A percentile compares a stretch with the other conserved stretches of the same genome.
phyloP scores from a whole-genome alignment of 2,113 vertebrate genomes.

The Psilopogon haemacephalus region DNA sequence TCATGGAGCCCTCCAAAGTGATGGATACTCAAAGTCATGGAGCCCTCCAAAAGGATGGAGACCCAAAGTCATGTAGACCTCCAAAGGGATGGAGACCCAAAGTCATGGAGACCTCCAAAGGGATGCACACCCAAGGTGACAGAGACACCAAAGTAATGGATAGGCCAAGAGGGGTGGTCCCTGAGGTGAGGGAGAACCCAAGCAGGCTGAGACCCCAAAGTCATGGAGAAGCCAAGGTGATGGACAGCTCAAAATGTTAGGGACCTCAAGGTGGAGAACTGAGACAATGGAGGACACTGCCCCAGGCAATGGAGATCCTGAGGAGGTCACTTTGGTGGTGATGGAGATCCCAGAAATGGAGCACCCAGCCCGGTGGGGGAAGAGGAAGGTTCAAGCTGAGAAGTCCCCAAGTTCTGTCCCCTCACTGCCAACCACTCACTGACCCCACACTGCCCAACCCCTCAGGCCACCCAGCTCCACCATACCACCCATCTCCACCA shows the following conservation, averaged over 20 bases:
- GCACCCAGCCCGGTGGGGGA: not conserved
- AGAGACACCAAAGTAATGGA: not conserved
- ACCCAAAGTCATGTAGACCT: not conserved
- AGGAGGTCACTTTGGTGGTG: not conserved
- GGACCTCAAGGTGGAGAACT: not conserved
- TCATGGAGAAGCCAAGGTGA: not conserved
- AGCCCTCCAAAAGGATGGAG: not conserved
- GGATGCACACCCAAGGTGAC: not conserved
- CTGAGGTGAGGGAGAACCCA: not conserved
- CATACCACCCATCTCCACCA: not conserved
- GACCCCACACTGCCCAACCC: fast-evolving
- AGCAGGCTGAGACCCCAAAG: not conserved
- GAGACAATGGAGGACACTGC: not conserved
- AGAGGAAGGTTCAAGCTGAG: not conserved
- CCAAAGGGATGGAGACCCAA: not conserved
- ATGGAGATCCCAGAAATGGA: not conserved
- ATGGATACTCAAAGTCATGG: not conserved
- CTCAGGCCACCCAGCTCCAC: not conserved
- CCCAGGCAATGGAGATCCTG: not conserved
- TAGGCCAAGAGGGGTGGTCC: not conserved
- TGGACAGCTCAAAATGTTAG: not conserved
- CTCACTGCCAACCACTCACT: fast-evolving
- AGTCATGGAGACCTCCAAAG: not conserved
- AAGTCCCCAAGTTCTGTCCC: not conserved
- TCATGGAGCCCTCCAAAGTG: too few species aligned